phyloP scores from a whole-genome alignment of 1,140 invertebrate species.

The Saccostrea echinata region DNA sequence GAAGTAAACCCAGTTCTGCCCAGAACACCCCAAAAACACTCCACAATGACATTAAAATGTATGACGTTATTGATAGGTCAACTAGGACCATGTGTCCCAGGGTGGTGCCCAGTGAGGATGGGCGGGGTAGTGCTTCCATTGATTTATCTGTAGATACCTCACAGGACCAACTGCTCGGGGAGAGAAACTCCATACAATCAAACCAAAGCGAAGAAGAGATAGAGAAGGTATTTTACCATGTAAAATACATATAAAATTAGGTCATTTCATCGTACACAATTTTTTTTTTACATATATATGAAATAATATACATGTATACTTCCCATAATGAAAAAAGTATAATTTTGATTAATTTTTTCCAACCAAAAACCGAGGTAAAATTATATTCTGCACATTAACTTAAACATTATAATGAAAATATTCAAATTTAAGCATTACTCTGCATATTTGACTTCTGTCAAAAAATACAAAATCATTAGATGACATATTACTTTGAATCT shows the following conservation, averaged over 20 bases:
- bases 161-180: constrained; percentile 27
- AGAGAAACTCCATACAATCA: neutral
- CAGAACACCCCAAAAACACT: neutral
- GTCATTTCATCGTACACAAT: too few species aligned
- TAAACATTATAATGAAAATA: too few species aligned
- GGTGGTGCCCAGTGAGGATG: neutral
- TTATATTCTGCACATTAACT: too few species aligned
- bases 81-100: neutral
- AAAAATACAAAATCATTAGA: neutral
- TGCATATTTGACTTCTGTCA: neutral
- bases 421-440: too few species aligned
- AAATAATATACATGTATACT: too few species aligned
- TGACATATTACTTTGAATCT: neutral
- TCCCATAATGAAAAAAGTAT: neutral
- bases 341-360: neutral
- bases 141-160: constrained; percentile 22
- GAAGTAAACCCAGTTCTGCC: constrained; percentile 49
- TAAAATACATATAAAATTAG: too few species aligned
- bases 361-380: too few species aligned
- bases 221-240: constrained; percentile 22
- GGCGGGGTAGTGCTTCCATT: neutral
- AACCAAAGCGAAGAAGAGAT: constrained; percentile 27
- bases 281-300: too few species aligned
- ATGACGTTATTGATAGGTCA: constrained; percentile 15
- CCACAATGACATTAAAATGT: constrained; percentile 6